phyloP scores from a whole-genome alignment of 1,140 invertebrate species.

The Caerostris extrusa region DNA sequence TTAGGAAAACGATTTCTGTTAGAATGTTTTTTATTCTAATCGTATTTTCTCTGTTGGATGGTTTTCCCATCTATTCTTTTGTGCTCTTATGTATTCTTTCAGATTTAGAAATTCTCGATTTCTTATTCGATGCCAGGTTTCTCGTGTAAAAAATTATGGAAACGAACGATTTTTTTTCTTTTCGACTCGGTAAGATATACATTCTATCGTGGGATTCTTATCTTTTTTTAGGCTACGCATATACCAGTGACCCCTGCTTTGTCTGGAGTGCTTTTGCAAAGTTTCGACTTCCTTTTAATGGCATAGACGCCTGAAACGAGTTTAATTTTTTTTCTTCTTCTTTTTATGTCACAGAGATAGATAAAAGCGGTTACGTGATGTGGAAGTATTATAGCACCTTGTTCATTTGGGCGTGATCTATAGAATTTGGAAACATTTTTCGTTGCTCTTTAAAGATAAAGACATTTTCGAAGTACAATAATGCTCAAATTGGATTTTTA shows the following conservation, averaged over 20 bases:
- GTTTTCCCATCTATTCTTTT: background rate
- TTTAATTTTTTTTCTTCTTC: background rate
- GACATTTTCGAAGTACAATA: background rate
- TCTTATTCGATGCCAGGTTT: background rate
- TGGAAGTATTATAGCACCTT: conserved; percentile 44
- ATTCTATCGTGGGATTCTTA: conserved; percentile 51
- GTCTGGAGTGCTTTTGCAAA: conserved; percentile 18
- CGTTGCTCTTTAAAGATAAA: background rate
- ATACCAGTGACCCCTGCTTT: conserved; percentile 46
- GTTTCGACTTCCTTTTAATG: background rate
- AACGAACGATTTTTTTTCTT: conserved; percentile 29
- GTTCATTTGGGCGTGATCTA: background rate
- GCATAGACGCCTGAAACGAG: conserved; percentile 13
- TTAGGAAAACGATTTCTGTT: background rate
- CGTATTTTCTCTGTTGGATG: background rate
- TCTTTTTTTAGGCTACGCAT: conserved; percentile 23
- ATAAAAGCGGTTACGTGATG: conserved; percentile 63
- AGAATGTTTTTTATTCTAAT: conserved; percentile 19
- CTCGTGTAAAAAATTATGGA: background rate
- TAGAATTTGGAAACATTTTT: background rate
- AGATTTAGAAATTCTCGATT: background rate
- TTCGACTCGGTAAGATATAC: background rate
- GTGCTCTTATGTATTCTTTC: background rate
- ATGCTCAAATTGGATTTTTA: background rate
- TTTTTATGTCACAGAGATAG: background rate